Base-by-base conservation (phyloP, 1,140 invertebrate species). In the Drosophila teissieri region DNA sequence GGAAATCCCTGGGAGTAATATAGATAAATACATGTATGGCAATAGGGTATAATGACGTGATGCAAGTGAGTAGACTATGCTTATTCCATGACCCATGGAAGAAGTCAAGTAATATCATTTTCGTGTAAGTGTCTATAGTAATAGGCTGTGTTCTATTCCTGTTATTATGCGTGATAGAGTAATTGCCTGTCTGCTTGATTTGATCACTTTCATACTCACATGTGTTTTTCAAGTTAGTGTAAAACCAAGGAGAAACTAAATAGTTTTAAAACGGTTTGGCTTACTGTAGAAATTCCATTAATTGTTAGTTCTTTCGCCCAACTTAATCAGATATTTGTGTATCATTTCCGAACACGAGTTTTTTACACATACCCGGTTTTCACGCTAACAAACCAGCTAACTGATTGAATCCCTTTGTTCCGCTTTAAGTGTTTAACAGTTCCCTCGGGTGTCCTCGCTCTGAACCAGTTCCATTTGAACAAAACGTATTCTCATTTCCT, bases 401-500 rank as follows among this genome's bases (percentile, higher is more conserved):
- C 60, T 68, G 64, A 68, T 68, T 68, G 60, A 52, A 67, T 46
- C 49, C 36, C 49, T 55, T 68, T 69, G 42, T 55, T 55, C 48
- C 40, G 49, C 62, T 55, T 69, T 55, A 69, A 69, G 64, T 65
- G 64, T 65, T 58, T 49, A 49, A 51, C 48, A 53, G 67, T 52
- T 45, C 67, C 40, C 67, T 60, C 24, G 68, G 54, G 57, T 73
- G 68, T 31, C 56, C 56, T 73, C 56, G 48, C 40, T 54, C 52
- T 48, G 48, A 64, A 73, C 44, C 22, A 52, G 53, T 46, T 61
- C 40, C 53, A 69, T 77, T 76, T 54, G 52, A 68, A 57, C 73
- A 55, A 68, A 75, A 54, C 49, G 45, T 34, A 73, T 73, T 74
- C 70, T 74, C 52, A 67, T 72, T 72, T 69, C 55, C 73, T 22